Percentiles rank a stretch among this genome's conserved stretches.
Conservation (phyloP, 2,113 vertebrate genomes). For the Galeopterus variegatus region DNA sequence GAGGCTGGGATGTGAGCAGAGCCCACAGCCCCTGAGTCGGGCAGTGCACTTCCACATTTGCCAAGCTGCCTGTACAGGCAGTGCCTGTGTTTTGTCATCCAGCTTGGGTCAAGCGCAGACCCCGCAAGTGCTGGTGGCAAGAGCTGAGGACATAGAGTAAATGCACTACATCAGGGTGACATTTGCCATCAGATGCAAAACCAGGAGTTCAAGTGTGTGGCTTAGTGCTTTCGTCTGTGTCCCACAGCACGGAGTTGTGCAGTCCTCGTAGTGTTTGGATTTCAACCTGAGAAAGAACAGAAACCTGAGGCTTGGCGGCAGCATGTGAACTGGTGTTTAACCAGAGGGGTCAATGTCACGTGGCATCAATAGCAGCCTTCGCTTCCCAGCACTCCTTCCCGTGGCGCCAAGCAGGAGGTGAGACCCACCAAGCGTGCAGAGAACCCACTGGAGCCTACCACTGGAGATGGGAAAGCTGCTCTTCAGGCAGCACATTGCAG, state of each 20-base stretch:
- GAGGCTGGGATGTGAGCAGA: neutral
- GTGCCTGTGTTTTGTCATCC: fast-evolving
- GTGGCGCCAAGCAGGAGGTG: fast-evolving
- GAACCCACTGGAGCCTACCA: too few species aligned
- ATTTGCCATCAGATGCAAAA: neutral
- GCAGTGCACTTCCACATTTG: too few species aligned
- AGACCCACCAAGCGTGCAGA: neutral
- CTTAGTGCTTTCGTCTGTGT: neutral
- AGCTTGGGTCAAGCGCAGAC: neutral
- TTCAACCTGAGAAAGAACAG: neutral
- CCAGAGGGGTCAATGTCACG: neutral
- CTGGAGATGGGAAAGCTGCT: neutral
- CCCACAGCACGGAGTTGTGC: fast-evolving
- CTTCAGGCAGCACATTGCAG: neutral
- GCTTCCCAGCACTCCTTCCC: fast-evolving
- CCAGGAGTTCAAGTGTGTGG: neutral
- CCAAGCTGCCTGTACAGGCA: neutral
- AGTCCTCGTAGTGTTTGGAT: neutral
- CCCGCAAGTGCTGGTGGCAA: fast-evolving
- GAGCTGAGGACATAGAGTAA: fast-evolving
- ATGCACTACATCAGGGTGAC: fast-evolving
- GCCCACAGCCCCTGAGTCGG: neutral
- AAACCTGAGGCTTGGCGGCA: neutral
- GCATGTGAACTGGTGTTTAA: neutral
- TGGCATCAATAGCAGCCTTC: neutral